Percentiles rank a stretch among this genome's conserved stretches.
Conservation (phyloP, 2,113 vertebrate species). For the Pelmatolapia mariae region DNA sequence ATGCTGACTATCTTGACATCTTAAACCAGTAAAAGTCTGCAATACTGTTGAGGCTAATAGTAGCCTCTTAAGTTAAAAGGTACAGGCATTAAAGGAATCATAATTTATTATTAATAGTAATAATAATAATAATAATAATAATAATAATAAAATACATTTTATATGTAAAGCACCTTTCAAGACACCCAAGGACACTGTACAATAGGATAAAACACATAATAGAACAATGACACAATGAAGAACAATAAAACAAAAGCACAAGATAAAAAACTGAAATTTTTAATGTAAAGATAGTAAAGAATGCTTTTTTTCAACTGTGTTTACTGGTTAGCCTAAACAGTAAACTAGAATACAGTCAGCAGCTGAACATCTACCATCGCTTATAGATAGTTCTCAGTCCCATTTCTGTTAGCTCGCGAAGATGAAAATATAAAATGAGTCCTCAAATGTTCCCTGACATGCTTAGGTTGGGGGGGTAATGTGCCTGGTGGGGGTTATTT, state of each 20-base stretch:
- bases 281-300: neutral
- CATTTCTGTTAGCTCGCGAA: rapidly evolving
- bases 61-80: rapidly evolving
- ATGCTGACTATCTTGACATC: neutral
- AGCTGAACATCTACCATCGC: neutral
- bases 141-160: neutral
- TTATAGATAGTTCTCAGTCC: neutral
- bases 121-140: neutral
- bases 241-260: neutral
- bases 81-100: neutral
- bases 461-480: neutral
- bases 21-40: neutral
- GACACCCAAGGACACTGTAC: neutral
- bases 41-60: neutral
- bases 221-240: neutral
- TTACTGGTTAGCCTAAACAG: neutral
- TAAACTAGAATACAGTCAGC: neutral
- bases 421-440: neutral
- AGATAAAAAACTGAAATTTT: neutral
- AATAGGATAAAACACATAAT: neutral
- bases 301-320: neutral
- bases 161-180: neutral
- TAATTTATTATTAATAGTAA: neutral
- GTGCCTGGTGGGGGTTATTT: neutral
- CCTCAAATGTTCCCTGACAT: neutral